Conservation (phyloP, 2,888 invertebrate genomes). For the Mechanitis messenoides region DNA sequence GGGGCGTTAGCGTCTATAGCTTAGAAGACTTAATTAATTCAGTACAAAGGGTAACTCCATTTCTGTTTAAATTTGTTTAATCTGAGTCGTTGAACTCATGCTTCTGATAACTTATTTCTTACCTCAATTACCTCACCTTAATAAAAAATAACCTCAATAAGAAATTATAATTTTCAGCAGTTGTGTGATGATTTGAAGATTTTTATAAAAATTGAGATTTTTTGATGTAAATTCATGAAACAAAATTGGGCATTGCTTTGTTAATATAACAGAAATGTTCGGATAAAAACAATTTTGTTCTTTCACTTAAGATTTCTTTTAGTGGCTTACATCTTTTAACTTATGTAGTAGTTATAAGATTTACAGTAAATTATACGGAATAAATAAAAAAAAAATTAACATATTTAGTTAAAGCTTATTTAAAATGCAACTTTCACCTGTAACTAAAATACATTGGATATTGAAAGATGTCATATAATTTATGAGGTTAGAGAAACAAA, state of each 20-base stretch:
- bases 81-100: conserved; percentile 25
- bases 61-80: conserved; percentile 18
- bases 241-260: no score
- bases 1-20: neutral
- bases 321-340: no score
- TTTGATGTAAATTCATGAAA: neutral
- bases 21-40: conserved; percentile 15
- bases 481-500: neutral
- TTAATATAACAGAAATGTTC: no score
- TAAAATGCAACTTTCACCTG: no score
- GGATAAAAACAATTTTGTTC: no score
- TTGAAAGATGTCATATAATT: no score
- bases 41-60: conserved; percentile 24
- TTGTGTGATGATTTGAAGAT: neutral
- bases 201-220: neutral
- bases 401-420: no score
- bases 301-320: no score
- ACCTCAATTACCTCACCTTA: conserved; percentile 9
- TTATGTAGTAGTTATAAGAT: no score
- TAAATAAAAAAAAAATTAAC: no score
- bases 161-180: conserved; percentile 14
- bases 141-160: conserved; percentile 24
- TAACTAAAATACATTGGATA: no score
- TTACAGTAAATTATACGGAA: no score
- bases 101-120: conserved; percentile 25